Percentiles rank a stretch among this genome's conserved stretches.
These are phyloP conservation scores for Perca flavescens DNA, from an alignment of 2,113 vertebrate species.

Conservation along the genomic window DNA sequence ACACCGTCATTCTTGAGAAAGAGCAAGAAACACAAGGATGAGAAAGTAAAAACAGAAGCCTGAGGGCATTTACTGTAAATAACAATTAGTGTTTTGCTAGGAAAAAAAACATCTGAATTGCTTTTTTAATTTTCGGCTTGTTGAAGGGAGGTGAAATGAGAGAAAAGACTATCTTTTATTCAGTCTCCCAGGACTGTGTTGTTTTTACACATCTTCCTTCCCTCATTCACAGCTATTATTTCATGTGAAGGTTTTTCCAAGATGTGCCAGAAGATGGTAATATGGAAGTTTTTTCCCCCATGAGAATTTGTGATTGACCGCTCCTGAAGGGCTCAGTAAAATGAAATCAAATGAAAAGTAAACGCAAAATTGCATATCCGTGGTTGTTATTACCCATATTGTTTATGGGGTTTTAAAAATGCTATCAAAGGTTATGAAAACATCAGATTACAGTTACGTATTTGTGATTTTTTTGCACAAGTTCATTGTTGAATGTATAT, in stretches of 20 bases:
- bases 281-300: neutral
- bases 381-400: conserved; percentile 56
- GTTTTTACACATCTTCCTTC: conserved; percentile 23
- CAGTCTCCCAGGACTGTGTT: conserved; percentile 35
- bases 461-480: conserved; percentile 65
- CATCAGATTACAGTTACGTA: conserved; percentile 14
- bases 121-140: conserved; percentile 25
- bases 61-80: conserved; percentile 35
- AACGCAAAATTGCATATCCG: conserved; percentile 30
- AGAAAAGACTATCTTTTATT: conserved; percentile 36
- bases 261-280: conserved; percentile 21
- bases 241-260: conserved; percentile 40
- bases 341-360: conserved; percentile 24
- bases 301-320: conserved; percentile 28
- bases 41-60: conserved; percentile 75
- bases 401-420: conserved; percentile 51
- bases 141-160: conserved; percentile 49
- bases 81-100: neutral
- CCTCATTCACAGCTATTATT: conserved; percentile 55
- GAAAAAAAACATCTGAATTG: conserved; percentile 25
- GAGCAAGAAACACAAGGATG: conserved; percentile 80
- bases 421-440: conserved; percentile 22
- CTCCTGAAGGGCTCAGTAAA: conserved; percentile 31
- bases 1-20: conserved; percentile 83
- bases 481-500: conserved; percentile 73